These are phyloP conservation scores for Leucoraja ocellata DNA, from an alignment of 2,797 vertebrate genomes.

Conservation along the genomic window DNA sequence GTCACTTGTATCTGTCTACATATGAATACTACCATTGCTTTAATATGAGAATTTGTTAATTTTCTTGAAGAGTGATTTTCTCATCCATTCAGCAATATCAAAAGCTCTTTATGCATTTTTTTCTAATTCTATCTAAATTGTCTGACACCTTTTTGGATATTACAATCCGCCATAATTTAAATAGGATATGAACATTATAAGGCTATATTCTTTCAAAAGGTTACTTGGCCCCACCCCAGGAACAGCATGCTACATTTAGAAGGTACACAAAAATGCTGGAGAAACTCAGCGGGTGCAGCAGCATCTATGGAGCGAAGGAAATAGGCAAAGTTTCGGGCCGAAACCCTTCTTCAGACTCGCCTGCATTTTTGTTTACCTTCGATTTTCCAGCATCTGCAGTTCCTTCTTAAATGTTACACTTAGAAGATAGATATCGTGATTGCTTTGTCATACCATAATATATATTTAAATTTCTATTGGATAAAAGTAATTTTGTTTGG, in stretches of 20 bases:
- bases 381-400: too few species aligned
- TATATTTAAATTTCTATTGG: background rate
- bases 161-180: background rate
- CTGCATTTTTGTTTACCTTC: too few species aligned
- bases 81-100: background rate
- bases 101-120: background rate
- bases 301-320: too few species aligned
- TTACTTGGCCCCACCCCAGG: background rate
- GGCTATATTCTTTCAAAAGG: background rate
- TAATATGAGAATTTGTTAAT: too few species aligned
- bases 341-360: too few species aligned
- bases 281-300: too few species aligned
- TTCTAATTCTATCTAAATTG: background rate
- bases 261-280: too few species aligned
- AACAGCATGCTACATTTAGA: background rate
- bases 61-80: background rate
- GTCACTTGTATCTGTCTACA: background rate
- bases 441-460: background rate
- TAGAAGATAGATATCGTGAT: background rate
- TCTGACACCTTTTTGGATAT: background rate
- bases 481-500: background rate
- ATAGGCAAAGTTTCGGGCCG: too few species aligned
- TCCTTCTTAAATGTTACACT: background rate
- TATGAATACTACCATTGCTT: background rate
- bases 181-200: background rate